Evolutionary conservation across 2,888 invertebrate genomes (phyloP).

Genomic region (Eupithecia pulchellata): DNA sequence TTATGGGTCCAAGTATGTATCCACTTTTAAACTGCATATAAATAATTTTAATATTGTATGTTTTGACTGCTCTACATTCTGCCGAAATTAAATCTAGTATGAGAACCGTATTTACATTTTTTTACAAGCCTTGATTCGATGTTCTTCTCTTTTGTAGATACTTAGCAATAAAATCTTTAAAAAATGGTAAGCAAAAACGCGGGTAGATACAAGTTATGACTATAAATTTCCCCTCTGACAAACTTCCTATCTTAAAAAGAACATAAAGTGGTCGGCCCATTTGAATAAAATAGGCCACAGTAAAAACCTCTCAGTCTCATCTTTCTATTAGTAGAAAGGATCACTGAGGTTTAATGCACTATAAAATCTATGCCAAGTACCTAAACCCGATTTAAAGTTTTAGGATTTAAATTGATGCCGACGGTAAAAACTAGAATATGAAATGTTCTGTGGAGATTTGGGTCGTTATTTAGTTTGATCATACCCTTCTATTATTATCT

Average conservation of each 20-base stretch:
- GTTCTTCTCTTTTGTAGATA: too few species aligned
- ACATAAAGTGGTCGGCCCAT: constrained; percentile 6
- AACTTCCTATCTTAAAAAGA: neutral
- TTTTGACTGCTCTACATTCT: too few species aligned
- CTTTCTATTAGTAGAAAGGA: constrained; percentile 12
- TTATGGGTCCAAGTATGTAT: too few species aligned
- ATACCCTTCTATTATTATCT: too few species aligned
- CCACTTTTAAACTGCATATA: too few species aligned
- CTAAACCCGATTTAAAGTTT: constrained; percentile 5
- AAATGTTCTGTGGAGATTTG: neutral
- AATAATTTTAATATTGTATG: too few species aligned
- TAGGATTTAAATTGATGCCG: neutral
- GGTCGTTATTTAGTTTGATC: neutral
- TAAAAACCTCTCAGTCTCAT: constrained; percentile 1
- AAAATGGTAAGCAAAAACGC: neutral
- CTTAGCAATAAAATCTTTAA: too few species aligned
- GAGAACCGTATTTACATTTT: too few species aligned
- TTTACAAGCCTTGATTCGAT: too few species aligned
- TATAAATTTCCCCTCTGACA: neutral
- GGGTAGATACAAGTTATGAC: neutral
- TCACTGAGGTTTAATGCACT: constrained; percentile 2
- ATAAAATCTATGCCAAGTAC: constrained; percentile 7
- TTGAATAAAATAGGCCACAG: neutral
- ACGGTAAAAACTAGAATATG: neutral
- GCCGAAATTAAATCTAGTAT: too few species aligned